These are phyloP conservation scores for Chelidonichthys spinosus DNA, from an alignment of 2,797 vertebrate genomes.

Conservation along the genomic window DNA sequence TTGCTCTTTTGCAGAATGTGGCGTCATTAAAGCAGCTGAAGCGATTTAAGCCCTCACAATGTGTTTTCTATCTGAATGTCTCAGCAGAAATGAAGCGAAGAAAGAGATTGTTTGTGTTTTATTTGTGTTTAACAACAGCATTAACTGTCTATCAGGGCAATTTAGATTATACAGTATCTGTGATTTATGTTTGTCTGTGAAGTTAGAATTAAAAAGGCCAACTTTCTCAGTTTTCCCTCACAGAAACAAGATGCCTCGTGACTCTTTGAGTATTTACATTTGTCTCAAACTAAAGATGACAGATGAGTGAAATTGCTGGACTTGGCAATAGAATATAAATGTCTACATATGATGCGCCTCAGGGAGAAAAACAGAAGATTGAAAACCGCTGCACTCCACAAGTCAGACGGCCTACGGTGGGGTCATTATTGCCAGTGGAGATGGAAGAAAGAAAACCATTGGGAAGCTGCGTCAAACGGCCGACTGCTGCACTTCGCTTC, in stretches of 20 bases:
- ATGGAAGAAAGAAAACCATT: slow-evolving; percentile 26
- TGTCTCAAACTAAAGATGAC: background rate
- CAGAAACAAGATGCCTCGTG: background rate
- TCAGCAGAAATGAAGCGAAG: slow-evolving; percentile 17
- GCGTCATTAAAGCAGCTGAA: slow-evolving; percentile 32
- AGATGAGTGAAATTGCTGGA: background rate
- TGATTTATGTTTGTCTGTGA: background rate
- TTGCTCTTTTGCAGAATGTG: slow-evolving; percentile 39
- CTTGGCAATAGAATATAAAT: slow-evolving; percentile 5
- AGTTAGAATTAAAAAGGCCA: background rate
- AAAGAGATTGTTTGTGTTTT: slow-evolving; percentile 6
- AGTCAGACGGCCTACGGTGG: slow-evolving; percentile 13
- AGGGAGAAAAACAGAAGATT: slow-evolving; percentile 11
- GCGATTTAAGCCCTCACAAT: slow-evolving; percentile 12
- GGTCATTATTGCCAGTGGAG: slow-evolving; percentile 20
- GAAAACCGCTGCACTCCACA: slow-evolving; percentile 31
- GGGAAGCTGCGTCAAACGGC: slow-evolving; percentile 14
- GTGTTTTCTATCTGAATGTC: slow-evolving; percentile 19
- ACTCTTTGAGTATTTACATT: background rate
- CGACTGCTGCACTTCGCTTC: background rate
- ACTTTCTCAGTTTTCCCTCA: background rate
- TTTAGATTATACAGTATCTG: background rate
- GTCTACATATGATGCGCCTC: slow-evolving; percentile 25
- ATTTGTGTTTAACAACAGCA: slow-evolving; percentile 16
- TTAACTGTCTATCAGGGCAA: background rate